phyloP scores from a whole-genome alignment of 2,888 invertebrate species.

The Drosophila monieri region DNA sequence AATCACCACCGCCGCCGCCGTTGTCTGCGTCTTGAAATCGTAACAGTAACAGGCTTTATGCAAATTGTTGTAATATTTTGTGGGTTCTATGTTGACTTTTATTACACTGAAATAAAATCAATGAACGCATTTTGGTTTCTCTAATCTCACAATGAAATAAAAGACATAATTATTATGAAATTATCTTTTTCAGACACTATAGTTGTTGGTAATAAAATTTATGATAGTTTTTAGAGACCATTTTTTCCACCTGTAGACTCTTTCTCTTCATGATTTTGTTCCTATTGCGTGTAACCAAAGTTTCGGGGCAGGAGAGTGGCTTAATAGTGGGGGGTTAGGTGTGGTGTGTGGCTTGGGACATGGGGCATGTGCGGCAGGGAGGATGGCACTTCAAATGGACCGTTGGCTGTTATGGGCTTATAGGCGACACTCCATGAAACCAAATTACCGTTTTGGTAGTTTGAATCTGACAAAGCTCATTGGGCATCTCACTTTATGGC shows the following conservation, averaged over 20 bases:
- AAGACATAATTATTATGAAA: no score
- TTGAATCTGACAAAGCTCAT: slow-evolving; percentile 49
- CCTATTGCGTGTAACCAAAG: slow-evolving; percentile 41
- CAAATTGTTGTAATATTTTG: slow-evolving; percentile 77
- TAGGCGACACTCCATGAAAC: slow-evolving; percentile 63
- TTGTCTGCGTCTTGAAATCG: slow-evolving; percentile 55
- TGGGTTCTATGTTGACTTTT: slow-evolving; percentile 39
- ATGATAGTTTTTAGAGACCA: neutral
- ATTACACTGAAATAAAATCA: slow-evolving; percentile 11
- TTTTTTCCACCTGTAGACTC: slow-evolving; percentile 1
- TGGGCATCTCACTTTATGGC: slow-evolving; percentile 45
- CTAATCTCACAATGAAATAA: no score
- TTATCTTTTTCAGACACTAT: no score
- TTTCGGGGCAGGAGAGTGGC: slow-evolving; percentile 3
- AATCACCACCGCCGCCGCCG: slow-evolving; percentile 31
- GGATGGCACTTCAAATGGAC: slow-evolving; percentile 68
- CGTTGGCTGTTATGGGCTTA: slow-evolving; percentile 75
- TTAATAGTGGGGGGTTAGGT: slow-evolving; percentile 19
- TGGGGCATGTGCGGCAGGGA: neutral
- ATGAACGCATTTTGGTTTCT: neutral
- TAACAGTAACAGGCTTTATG: slow-evolving; percentile 76
- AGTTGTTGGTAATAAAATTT: neutral
- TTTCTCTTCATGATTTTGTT: slow-evolving; percentile 27
- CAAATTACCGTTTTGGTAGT: slow-evolving; percentile 66
- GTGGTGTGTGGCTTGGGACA: slow-evolving; percentile 6